Evolutionary conservation across 2,888 invertebrate species (phyloP), one percentile per base, ranked within the genome.

Genomic region (Dicycla oo): DNA sequence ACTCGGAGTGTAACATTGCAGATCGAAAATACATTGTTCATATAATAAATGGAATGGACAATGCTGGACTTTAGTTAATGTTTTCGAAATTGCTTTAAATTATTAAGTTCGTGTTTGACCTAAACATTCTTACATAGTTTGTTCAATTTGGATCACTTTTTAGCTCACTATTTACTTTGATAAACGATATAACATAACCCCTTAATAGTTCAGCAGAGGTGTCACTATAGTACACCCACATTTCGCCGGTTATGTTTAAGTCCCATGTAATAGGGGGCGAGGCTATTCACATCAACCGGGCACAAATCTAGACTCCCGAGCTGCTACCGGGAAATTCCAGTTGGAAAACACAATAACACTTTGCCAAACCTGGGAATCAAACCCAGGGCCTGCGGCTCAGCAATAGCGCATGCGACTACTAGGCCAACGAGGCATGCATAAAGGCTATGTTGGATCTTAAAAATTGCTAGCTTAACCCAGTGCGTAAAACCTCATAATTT

Each of bases 1-100:
- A 78, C 62, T 47, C 34, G 34, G 34, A 54, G 60, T 38, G 63
- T 68, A n/a, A 53, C 18, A 47, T 43, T 72, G 30, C 60, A 69
- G 62, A 67, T 60, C 57, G n/a, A 40, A 30, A 54, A 65, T 56
- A 77, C 3, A 64, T 70, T 67, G 43, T 45, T 54, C 1, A 3
- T 53, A 18, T 47, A 51, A 43, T 13, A 65, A 45, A 64, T 62
- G 10, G 20, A 60, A 45, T 56, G 54, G 26, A 53, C 34, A 61
- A 45, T 11, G 18, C 0, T 8, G 18, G 15, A 20, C 6, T 62
- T 49, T 40, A 54, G 43, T 45, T 54, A 62, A 49, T 58, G 38
- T n/a, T 30, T 4, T 68, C 20, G 15, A 64, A 43, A 49, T 23
- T 54, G 11, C 4, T 49, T 15, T 61, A 38, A 45, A 34, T 34